These are phyloP conservation scores for Lampropteryx suffumata DNA, from an alignment of 2,888 invertebrate species.

Conservation along the genomic window DNA sequence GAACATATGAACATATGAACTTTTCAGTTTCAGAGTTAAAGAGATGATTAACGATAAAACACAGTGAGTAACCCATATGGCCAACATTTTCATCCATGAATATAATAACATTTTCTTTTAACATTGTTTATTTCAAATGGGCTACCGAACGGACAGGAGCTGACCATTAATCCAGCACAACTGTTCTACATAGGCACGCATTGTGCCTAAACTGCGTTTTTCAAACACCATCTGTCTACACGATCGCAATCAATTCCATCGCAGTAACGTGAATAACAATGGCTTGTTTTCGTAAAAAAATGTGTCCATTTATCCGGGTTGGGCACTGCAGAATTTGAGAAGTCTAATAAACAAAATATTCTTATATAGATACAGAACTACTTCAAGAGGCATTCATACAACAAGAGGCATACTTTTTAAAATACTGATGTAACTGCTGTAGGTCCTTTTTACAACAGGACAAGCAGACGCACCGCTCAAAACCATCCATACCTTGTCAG, in stretches of 20 bases:
- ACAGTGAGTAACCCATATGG: too few species aligned
- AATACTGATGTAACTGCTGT: too few species aligned
- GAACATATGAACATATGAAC: too few species aligned
- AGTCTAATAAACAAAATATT: constrained; percentile 1
- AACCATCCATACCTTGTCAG: too few species aligned
- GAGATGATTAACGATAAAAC: too few species aligned
- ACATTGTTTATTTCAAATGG: constrained; percentile 6
- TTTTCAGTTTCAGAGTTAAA: too few species aligned
- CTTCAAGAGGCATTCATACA: background rate
- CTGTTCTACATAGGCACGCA: constrained; percentile 13
- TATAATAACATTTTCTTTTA: background rate
- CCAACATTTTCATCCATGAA: background rate
- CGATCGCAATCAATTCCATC: constrained; percentile 49
- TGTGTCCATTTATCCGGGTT: constrained; percentile 49
- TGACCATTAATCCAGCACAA: constrained; percentile 15
- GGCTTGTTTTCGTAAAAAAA: constrained; percentile 59
- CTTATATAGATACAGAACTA: background rate
- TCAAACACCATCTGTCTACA: constrained; percentile 41
- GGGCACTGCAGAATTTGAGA: constrained; percentile 11
- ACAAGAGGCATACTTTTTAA: too few species aligned
- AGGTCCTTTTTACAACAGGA: too few species aligned
- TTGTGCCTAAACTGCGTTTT: constrained; percentile 28
- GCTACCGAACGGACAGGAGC: background rate
- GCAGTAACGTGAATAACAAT: constrained; percentile 51
- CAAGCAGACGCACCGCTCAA: too few species aligned